Evolutionary conservation across 2,888 invertebrate species (phyloP).

Genomic region (Antitype chi): DNA sequence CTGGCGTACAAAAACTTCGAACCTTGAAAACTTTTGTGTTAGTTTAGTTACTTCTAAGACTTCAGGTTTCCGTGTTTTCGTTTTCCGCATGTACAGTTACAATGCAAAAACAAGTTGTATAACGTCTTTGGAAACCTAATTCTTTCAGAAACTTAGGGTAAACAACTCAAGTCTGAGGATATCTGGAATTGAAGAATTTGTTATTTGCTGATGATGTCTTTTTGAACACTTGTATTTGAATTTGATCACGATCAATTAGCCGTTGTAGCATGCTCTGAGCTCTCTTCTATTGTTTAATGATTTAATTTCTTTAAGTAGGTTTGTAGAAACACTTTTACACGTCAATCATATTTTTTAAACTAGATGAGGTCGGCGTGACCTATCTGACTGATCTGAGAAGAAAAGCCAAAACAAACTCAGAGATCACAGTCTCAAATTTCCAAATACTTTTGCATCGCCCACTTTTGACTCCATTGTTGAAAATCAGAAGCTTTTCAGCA

Average conservation of each 20-base stretch:
- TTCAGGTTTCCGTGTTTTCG: slow-evolving; percentile 59
- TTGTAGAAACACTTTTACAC: too few species aligned
- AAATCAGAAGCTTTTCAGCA: not conserved
- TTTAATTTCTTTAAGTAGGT: too few species aligned
- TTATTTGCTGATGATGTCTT: slow-evolving; percentile 12
- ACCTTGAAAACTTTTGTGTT: slow-evolving; percentile 65
- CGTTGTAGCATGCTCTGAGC: too few species aligned
- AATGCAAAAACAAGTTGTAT: slow-evolving; percentile 1
- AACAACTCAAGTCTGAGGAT: slow-evolving; percentile 5
- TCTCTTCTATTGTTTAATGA: too few species aligned
- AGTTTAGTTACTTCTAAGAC: slow-evolving; percentile 42
- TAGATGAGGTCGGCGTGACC: too few species aligned
- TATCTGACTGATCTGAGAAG: too few species aligned
- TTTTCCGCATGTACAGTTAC: slow-evolving; percentile 58
- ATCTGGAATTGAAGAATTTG: slow-evolving; percentile 6
- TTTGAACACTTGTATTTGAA: not conserved
- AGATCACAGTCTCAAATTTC: not conserved
- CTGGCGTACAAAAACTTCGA: slow-evolving; percentile 55
- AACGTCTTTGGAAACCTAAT: slow-evolving; percentile 9
- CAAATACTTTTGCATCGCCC: not conserved
- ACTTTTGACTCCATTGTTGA: not conserved
- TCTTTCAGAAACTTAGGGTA: slow-evolving; percentile 8
- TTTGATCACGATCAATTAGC: not conserved
- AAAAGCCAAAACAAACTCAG: too few species aligned
- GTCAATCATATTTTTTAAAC: too few species aligned